Conservation (phyloP, 1,140 invertebrate genomes). For the Artemia franciscana region DNA sequence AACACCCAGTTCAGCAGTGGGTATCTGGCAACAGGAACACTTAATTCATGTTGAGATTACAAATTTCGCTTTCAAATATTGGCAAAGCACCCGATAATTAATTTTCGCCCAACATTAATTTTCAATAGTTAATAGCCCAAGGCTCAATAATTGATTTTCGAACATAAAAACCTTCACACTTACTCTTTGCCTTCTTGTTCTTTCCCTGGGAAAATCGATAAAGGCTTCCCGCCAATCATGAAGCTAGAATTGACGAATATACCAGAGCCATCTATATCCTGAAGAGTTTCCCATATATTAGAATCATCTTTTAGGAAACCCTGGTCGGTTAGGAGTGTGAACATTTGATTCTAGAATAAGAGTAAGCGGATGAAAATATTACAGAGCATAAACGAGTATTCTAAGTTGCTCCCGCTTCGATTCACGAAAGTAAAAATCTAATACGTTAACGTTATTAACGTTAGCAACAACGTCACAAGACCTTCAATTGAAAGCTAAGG, state of each 20-base stretch:
- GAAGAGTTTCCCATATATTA: slow-evolving; percentile 34
- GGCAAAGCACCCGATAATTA: too few species aligned
- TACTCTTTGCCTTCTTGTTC: slow-evolving; percentile 31
- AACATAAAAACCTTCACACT: too few species aligned
- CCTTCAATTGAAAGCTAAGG: too few species aligned
- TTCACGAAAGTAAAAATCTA: background rate
- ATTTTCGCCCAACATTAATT: too few species aligned
- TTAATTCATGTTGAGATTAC: too few species aligned
- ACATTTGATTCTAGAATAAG: slow-evolving; percentile 26
- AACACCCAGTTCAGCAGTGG: too few species aligned
- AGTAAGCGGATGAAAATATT: slow-evolving; percentile 1
- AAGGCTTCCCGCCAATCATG: slow-evolving; percentile 11
- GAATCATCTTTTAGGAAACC: slow-evolving; percentile 30
- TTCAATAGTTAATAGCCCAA: too few species aligned
- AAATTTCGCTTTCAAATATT: too few species aligned
- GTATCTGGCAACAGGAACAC: too few species aligned
- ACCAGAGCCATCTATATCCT: slow-evolving; percentile 31
- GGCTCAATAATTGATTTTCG: too few species aligned
- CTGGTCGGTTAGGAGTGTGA: slow-evolving; percentile 33
- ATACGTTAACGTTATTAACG: background rate
- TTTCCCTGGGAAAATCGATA: slow-evolving; percentile 16
- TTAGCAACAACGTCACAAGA: too few species aligned
- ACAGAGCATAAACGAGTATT: background rate
- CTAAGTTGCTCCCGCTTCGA: background rate
- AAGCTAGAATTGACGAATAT: slow-evolving; percentile 30